These are phyloP conservation scores for Speoplatyrhinus poulsoni DNA, from an alignment of 2,113 vertebrate species.

Conservation along the genomic window DNA sequence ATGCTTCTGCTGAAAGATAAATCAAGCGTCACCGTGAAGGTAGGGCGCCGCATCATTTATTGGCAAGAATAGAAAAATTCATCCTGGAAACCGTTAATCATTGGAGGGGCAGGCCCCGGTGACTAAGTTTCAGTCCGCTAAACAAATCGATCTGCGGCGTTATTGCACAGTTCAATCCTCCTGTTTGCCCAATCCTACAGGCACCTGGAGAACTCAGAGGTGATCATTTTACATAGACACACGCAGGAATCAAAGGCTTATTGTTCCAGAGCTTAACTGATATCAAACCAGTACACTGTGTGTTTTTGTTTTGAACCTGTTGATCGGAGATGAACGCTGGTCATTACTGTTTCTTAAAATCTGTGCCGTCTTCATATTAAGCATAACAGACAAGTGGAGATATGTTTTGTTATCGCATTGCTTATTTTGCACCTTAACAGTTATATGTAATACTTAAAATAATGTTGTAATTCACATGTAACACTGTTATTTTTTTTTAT, in stretches of 20 bases:
- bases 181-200: constrained; percentile 30
- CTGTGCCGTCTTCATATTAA: too few species aligned
- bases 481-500: too few species aligned
- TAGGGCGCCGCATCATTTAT: constrained; percentile 65
- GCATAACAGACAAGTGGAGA: too few species aligned
- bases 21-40: constrained; percentile 66
- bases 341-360: too few species aligned
- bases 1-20: constrained; percentile 56
- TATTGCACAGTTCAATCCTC: constrained; percentile 60
- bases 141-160: constrained; percentile 67
- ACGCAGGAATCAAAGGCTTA: constrained; percentile 45
- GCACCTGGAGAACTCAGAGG: constrained; percentile 53
- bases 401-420: not conserved
- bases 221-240: constrained; percentile 58
- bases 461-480: not conserved
- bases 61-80: constrained; percentile 72
- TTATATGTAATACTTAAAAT: not conserved
- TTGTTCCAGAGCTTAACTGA: constrained; percentile 1
- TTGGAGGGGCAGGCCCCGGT: constrained; percentile 52
- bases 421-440: not conserved
- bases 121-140: constrained; percentile 54
- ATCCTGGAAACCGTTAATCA: constrained; percentile 72
- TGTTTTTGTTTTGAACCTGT: constrained; percentile 3
- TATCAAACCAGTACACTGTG: not conserved
- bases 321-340: constrained; percentile 1